Evolutionary conservation across 1,140 invertebrate genomes (phyloP).

Genomic region (Gonioctena quinquepunctata): DNA sequence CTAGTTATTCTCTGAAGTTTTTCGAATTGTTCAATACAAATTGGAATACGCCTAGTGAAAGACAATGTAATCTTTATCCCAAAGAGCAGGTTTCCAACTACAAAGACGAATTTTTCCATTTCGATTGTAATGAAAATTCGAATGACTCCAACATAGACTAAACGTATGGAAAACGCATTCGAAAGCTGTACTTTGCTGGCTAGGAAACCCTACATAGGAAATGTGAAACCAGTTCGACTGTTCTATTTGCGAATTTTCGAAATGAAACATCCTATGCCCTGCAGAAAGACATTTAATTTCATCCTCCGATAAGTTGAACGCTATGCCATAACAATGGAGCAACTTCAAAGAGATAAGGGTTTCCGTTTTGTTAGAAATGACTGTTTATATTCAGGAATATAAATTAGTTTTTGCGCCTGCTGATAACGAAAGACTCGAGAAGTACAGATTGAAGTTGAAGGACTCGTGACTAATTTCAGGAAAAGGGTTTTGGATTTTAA

Average conservation of each 20-base stretch:
- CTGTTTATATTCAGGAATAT: slow-evolving; percentile 1
- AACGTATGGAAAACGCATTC: background rate
- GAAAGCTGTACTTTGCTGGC: background rate
- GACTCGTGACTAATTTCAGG: background rate
- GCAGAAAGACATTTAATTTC: slow-evolving; percentile 22
- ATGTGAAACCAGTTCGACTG: background rate
- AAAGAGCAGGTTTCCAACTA: background rate
- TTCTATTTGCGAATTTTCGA: slow-evolving; percentile 1
- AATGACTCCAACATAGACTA: background rate
- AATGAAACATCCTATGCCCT: slow-evolving; percentile 9
- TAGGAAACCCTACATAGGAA: background rate
- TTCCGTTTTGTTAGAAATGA: background rate
- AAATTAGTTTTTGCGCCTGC: background rate
- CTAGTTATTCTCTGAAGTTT: too few species aligned
- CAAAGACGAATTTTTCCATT: background rate
- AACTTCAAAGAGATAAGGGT: slow-evolving; percentile 27
- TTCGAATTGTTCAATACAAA: too few species aligned
- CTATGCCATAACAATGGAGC: slow-evolving; percentile 18
- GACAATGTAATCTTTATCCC: too few species aligned
- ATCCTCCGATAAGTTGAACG: slow-evolving; percentile 26
- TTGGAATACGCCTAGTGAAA: too few species aligned
- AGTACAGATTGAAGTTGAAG: background rate
- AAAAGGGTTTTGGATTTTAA: too few species aligned
- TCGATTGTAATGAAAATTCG: background rate
- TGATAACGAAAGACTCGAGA: background rate